A percentile compares a stretch with the other conserved stretches of the same genome.
phyloP scores from a whole-genome alignment of 2,888 invertebrate genomes.

The Mesochorus sp. region DNA sequence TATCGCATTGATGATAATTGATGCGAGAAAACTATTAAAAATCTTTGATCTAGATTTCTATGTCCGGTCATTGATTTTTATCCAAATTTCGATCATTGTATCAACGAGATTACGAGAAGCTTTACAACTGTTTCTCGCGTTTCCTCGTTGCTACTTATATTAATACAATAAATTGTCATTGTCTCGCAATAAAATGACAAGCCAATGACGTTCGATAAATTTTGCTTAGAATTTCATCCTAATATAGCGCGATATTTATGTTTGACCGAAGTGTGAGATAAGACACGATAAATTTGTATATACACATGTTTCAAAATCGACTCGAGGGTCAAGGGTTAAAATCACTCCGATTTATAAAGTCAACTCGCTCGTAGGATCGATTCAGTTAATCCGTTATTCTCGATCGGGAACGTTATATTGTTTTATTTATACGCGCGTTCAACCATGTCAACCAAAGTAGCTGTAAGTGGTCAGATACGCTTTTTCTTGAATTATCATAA shows the following conservation, averaged over 20 bases:
- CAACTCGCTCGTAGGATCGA: conserved; percentile 65
- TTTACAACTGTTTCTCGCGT: too few species aligned
- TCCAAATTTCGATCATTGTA: too few species aligned
- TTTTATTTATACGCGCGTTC: conserved; percentile 3
- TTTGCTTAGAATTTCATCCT: conserved; percentile 25
- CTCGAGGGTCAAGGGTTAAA: conserved; percentile 77
- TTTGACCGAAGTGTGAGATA: conserved; percentile 44
- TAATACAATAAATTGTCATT: too few species aligned
- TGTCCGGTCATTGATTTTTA: too few species aligned
- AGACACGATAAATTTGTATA: conserved; percentile 31
- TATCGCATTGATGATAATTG: not conserved
- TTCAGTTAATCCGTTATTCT: conserved; percentile 72
- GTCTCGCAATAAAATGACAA: too few species aligned
- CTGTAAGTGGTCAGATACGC: conserved; percentile 63
- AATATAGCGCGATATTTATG: conserved; percentile 2
- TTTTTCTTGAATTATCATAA: not conserved
- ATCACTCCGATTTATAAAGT: conserved; percentile 77
- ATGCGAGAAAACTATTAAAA: too few species aligned
- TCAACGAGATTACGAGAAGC: too few species aligned
- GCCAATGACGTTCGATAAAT: not conserved
- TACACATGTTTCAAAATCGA: conserved; percentile 50
- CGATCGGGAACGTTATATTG: conserved; percentile 50
- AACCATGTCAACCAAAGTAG: conserved; percentile 65
- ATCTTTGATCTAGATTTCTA: too few species aligned
- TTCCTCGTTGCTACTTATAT: too few species aligned